A percentile compares a stretch with the other conserved stretches of the same genome.
These are phyloP conservation scores for human DNA, from an alignment of 2,113 vertebrate genomes.

Conservation along the genomic window GRCh38 chr2:210434501-210435000, in stretches of 20 bases:
- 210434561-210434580: constrained; percentile 85
- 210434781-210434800: not conserved
- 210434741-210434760: constrained; percentile 55
- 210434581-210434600: not conserved
- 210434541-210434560: constrained; percentile 99
- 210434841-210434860: constrained; percentile 77
- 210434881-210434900: not conserved
- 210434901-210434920: not conserved
- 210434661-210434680: constrained; percentile 81
- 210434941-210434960: not conserved
- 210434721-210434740: constrained; percentile 72
- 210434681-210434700: constrained; percentile 81
- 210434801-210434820: constrained; percentile 67
- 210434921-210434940: not conserved
- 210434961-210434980: not conserved
- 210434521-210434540: constrained; percentile 94
- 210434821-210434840: constrained; percentile 75
- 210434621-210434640: not conserved
- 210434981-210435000: not conserved
- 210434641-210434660: constrained; percentile 78
- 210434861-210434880: not conserved
- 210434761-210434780: constrained; percentile 46
- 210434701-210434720: constrained; percentile 77
- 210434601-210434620: not conserved
- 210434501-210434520: constrained; percentile 92